A percentile compares a stretch with the other conserved stretches of the same genome.
phyloP scores from a whole-genome alignment of 2,888 invertebrate genomes.

The Norana najaformis region DNA sequence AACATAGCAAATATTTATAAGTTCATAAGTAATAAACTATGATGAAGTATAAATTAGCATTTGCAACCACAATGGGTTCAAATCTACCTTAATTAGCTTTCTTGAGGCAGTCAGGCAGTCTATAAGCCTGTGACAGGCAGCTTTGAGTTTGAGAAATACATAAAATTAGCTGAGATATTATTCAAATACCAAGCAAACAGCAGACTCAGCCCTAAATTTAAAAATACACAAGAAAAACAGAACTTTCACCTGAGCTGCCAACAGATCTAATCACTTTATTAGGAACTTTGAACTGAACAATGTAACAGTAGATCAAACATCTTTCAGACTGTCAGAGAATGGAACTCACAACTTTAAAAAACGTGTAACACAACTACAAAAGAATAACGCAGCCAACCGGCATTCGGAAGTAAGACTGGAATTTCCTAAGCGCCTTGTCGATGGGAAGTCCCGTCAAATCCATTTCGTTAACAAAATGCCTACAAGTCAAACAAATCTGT shows the following conservation, averaged over 20 bases:
- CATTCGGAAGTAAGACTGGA: slow-evolving; percentile 94
- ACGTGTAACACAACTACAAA: background rate
- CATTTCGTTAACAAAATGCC: slow-evolving; percentile 78
- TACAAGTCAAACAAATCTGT: slow-evolving; percentile 51
- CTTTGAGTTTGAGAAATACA: background rate
- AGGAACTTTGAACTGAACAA: background rate
- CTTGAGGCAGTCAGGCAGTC: background rate
- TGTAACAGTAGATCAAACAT: background rate
- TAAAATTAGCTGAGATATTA: background rate
- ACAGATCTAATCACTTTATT: background rate
- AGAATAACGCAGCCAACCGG: slow-evolving; percentile 66
- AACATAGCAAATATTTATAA: background rate
- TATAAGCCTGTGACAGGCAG: too few species aligned
- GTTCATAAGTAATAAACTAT: background rate
- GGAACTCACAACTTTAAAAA: background rate
- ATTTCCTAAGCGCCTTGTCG: slow-evolving; percentile 91
- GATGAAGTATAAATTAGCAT: too few species aligned
- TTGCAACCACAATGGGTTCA: too few species aligned
- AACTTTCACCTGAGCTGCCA: background rate
- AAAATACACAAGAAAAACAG: background rate
- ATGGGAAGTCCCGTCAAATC: slow-evolving; percentile 94
- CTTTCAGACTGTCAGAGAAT: too few species aligned
- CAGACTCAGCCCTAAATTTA: background rate
- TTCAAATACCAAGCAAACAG: background rate
- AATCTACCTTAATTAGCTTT: too few species aligned